Evolutionary conservation across 2,797 vertebrate genomes (phyloP), one percentile per base, ranked within the genome.

Genomic region (Simalia tracyae): DNA sequence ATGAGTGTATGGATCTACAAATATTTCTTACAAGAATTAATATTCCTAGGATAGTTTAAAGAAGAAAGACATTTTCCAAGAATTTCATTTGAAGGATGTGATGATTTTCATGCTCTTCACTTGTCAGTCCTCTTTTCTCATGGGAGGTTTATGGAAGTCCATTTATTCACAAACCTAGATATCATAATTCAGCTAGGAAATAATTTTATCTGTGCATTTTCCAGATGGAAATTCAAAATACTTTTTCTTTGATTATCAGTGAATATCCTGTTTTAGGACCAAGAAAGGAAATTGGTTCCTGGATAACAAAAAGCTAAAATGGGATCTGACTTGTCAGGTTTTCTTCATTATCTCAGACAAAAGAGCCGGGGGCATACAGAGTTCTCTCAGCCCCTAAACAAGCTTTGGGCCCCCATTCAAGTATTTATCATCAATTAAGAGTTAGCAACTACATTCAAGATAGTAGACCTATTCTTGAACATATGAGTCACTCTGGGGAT

Each of bases 141-240:
- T 19, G 85, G 63, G 88, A 87, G n/a, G 24, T 42, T 36, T 88
- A 63, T 84, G 60, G 59, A 84, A 90, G 87, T 57, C 17, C 72
- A 90, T 28, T 91, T 19, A 68, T 85, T 76, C 26, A 26, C 60
- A 19, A 84, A 88, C 36, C 54, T 84, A 88, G 42, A 31, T 61
- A 86, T 42, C 19, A 46, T 81, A 81, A 46, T 22, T 42, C 60
- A 60, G 72, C 63, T 68, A 31, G 24, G 61, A 54, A 93, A 88
- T 88, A 50, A 84, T 85, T 90, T 92, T 59, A 89, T 89, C 87
- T 61, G 6, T 87, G 85, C 84, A 87, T 59, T 87, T 90, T 92
- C 66, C 59, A 92, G 59, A 81, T 92, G 85, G 85, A 84, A 87
- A 42, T 68, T 87, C 56, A 90, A 81, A 92, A 64, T 92, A 81